Evolutionary conservation across 2,113 vertebrate genomes (phyloP).

Genomic region (Campylomormyrus numenius): DNA sequence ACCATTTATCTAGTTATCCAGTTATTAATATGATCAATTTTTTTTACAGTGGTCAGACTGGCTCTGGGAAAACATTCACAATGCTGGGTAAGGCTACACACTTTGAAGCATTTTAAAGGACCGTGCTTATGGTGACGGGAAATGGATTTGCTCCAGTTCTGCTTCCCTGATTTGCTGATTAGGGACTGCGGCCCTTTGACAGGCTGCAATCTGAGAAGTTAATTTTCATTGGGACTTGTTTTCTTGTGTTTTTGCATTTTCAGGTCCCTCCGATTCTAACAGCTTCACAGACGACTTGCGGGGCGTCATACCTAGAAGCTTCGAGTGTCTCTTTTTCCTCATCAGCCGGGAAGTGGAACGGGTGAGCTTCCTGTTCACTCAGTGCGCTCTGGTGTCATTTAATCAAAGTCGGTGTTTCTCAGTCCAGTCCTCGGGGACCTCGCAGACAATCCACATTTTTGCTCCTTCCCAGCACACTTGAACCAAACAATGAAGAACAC

Average conservation of each 20-base stretch:
- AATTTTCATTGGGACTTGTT: background rate
- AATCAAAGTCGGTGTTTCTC: background rate
- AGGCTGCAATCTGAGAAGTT: background rate
- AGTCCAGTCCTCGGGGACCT: background rate
- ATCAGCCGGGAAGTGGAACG: conserved; percentile 86
- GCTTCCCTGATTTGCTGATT: background rate
- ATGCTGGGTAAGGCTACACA: conserved; percentile 79
- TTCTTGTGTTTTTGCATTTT: conserved; percentile 23
- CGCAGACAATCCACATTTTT: background rate
- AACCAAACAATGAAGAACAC: background rate
- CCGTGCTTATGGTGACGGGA: background rate
- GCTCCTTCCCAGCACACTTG: background rate
- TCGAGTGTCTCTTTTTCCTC: conserved; percentile 93
- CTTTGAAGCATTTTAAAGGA: background rate
- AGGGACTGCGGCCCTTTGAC: background rate
- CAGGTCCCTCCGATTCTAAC: conserved; percentile 86
- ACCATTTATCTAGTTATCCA: background rate
- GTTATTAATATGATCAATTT: background rate
- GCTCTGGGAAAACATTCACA: conserved; percentile 94
- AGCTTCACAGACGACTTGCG: conserved; percentile 86
- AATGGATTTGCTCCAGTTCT: background rate
- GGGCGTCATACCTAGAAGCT: conserved; percentile 90
- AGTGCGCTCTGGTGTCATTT: background rate
- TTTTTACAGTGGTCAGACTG: conserved; percentile 80
- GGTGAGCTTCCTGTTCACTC: conserved; percentile 50